phyloP scores from a whole-genome alignment of 2,888 invertebrate genomes.

The Scotopteryx bipunctaria region DNA sequence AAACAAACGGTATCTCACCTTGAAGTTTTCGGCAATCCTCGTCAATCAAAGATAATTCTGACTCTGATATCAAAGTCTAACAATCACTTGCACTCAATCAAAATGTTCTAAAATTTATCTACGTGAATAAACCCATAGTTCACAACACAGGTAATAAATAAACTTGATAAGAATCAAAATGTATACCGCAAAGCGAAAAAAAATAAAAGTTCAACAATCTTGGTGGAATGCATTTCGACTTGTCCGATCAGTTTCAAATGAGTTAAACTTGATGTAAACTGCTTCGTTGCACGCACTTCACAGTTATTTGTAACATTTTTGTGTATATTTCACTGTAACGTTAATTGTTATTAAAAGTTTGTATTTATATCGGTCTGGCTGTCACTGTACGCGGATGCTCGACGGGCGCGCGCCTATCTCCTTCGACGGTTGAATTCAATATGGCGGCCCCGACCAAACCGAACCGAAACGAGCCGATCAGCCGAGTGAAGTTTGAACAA shows the following conservation, averaged over 20 bases:
- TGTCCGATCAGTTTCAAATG: constrained; percentile 50
- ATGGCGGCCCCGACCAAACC: constrained; percentile 58
- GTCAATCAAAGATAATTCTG: constrained; percentile 51
- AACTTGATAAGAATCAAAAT: constrained; percentile 72
- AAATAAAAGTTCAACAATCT: constrained; percentile 79
- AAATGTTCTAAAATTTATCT: constrained; percentile 28
- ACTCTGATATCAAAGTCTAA: constrained; percentile 58
- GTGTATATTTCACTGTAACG: constrained; percentile 44
- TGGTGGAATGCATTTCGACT: constrained; percentile 78
- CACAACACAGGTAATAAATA: constrained; percentile 54
- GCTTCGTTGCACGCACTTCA: constrained; percentile 50
- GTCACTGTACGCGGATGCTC: constrained; percentile 63
- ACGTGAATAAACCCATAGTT: constrained; percentile 46
- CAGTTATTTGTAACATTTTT: constrained; percentile 43
- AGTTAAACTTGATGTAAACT: constrained; percentile 28
- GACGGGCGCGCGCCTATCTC: constrained; percentile 52
- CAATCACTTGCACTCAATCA: constrained; percentile 40
- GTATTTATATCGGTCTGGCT: constrained; percentile 62
- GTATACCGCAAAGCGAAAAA: constrained; percentile 66
- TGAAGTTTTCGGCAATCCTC: constrained; percentile 76
- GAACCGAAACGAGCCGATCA: constrained; percentile 29
- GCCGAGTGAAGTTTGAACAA: constrained; percentile 40
- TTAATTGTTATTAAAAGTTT: constrained; percentile 64
- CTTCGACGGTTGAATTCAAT: constrained; percentile 63
- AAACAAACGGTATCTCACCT: constrained; percentile 57